Evolutionary conservation across 1,140 invertebrate genomes (phyloP).

Genomic region (Leptopilina clavipes): DNA sequence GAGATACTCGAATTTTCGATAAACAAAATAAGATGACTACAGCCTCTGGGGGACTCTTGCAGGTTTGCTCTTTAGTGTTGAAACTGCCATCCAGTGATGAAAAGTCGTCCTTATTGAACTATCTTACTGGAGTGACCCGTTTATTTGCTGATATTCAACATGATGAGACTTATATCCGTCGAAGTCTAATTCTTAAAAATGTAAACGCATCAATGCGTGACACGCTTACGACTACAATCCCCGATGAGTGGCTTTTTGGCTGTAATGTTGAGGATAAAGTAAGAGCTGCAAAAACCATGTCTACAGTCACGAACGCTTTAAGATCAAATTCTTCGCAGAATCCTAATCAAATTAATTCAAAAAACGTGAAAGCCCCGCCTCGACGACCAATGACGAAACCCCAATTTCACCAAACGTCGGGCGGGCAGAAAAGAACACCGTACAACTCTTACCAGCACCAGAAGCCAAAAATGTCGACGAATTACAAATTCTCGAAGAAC

Average conservation of each 20-base stretch:
- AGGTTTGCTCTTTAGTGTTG: not conserved
- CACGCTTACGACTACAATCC: not conserved
- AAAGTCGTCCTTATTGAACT: not conserved
- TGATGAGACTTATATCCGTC: constrained; percentile 36
- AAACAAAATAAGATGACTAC: constrained; percentile 35
- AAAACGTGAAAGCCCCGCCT: not conserved
- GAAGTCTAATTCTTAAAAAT: constrained; percentile 11
- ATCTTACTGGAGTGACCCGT: not conserved
- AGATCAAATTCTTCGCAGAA: not conserved
- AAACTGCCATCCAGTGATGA: not conserved
- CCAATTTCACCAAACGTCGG: not conserved
- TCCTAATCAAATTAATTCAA: not conserved
- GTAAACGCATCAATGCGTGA: constrained; percentile 35
- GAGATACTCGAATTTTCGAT: constrained; percentile 3
- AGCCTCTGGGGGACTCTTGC: not conserved
- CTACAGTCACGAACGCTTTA: not conserved
- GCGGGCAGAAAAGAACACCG: not conserved
- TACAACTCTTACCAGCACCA: not conserved
- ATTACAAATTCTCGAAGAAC: not conserved
- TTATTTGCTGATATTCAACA: constrained; percentile 20
- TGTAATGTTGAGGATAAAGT: not conserved
- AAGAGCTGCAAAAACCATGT: constrained; percentile 15
- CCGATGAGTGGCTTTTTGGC: constrained; percentile 32
- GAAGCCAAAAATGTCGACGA: not conserved
- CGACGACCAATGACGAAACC: not conserved